Base-by-base conservation (phyloP, 92 coral and sea anemone species). In the Palythoa grandis region DNA sequence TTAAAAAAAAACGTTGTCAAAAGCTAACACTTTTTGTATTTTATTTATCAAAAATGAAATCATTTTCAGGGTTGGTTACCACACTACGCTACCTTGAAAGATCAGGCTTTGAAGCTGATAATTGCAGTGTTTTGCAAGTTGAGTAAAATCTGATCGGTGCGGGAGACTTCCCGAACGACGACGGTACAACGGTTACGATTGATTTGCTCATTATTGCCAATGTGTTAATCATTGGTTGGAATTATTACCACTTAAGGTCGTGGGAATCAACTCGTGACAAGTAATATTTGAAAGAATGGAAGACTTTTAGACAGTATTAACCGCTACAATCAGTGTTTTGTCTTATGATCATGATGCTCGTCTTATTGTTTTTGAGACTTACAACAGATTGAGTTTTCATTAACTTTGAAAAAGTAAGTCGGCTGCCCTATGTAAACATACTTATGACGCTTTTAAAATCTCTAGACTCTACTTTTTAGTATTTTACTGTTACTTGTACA, bases 371-470 rank as follows among this genome's bases (percentile, higher is more conserved):
- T 50, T 5, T 19, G 23, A 11, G 72, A 4, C 11, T 74, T 72
- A 40, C 40, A 84, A 61, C 87, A 53, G 84, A 15, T 58, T 19
- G 65, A 5, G 85, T 54, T 82, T 82, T 74, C 83, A 75, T 90
- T 90, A 74, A 87, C 85, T 86, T 69, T 52, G 65, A n/a, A 85
- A 87, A 82, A 61, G 85, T 77, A 90, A 90, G 71, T 76, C 68
- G 69, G 53, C 70, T 87, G 87, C 35, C 47, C 70, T 43, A 73
- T 22, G 85, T 66, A 48, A 80, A 80, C 85, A 79, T 72, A 67
- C 17, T 47, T 47, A 60, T 66, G 74, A 7, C 58, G 74, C 19
- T 48, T 38, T 23, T 58, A 15, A 58, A 58, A 43, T 43, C 9
- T 43, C 60, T 29, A 1, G 0, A 29, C 35, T 29, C 35, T 23